Base-by-base conservation (phyloP, 2,797 vertebrate genomes). In the Oryzias dopingdopingensis region DNA sequence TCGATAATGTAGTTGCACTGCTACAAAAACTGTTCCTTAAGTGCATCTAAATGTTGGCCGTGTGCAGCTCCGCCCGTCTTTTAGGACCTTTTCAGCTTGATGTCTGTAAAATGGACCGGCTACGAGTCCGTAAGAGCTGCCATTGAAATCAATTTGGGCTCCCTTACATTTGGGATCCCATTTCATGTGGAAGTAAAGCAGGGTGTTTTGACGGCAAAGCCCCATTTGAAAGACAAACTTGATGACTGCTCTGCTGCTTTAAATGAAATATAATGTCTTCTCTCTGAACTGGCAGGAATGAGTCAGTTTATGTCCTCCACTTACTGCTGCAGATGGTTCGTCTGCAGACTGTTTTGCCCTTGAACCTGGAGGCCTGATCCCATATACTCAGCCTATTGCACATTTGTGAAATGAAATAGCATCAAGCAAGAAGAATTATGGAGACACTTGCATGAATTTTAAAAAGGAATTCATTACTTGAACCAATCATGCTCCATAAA, bases 301-400 rank as follows among this genome's bases (percentile, higher is more conserved):
- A 79, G 70, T 59, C 51, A 15, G 70, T 79, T 70, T 85, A 57
- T 77, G 57, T 67, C 57, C 45, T 61, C 46, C 70, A 46, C 59
- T 47, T 46, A n/a, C 56, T 59, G 32, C 32, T 37, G 26, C 56
- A 65, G 59, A 71, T 18, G 61, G 56, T 79, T 74, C 47, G 76
- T 76, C 59, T 62, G 56, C 52, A 60, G 66, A 65, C 63, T 64
- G 15, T 24, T 74, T 76, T 78, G 81, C 72, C 85, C 86, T 87
- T 88, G 77, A 77, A 76, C 85, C 64, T 59, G 52, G 61, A 72
- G 59, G 49, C 50, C 62, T 77, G 77, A 83, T 65, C 79, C 77
- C 79, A 82, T 85, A 86, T 63, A 67, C 62, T 81, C 44, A 71
- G 62, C 50, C 74, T 73, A 67, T 83, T 88, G 80, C 61, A 81